A percentile compares a stretch with the other conserved stretches of the same genome.
phyloP scores from a whole-genome alignment of 1,140 invertebrate genomes.

The Drosophila azteca region DNA sequence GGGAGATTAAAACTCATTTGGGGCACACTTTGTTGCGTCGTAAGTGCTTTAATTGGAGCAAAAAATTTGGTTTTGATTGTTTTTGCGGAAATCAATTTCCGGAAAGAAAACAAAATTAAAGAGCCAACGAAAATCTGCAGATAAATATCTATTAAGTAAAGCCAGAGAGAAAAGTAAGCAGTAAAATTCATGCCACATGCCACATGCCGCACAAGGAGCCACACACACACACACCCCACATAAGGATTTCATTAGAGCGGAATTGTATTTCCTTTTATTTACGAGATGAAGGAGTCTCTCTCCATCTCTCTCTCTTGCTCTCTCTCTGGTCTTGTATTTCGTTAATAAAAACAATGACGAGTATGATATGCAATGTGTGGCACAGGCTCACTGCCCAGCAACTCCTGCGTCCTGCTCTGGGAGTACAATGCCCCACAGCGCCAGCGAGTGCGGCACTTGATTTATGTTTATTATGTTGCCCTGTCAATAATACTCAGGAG shows the following conservation, averaged over 20 bases:
- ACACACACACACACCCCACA: conserved; percentile 36
- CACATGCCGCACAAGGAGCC: conserved; percentile 16
- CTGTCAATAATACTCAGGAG: conserved; percentile 59
- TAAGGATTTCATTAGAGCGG: conserved; percentile 45
- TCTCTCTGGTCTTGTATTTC: conserved; percentile 15
- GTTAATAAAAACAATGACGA: conserved; percentile 62
- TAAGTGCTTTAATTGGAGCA: conserved; percentile 24
- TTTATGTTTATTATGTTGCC: conserved; percentile 78
- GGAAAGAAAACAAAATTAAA: conserved; percentile 22
- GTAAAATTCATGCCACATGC: conserved; percentile 38
- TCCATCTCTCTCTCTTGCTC: neutral
- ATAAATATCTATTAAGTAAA: conserved; percentile 54
- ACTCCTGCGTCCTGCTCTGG: too few relatives aligned
- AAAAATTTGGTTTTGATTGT: conserved; percentile 23
- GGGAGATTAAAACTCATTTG: conserved; percentile 36
- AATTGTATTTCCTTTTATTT: conserved; percentile 55
- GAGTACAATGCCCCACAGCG: conserved; percentile 49
- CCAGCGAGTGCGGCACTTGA: conserved; percentile 51
- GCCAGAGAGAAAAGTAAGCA: conserved; percentile 6
- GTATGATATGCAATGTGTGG: conserved; percentile 63
- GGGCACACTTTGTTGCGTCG: conserved; percentile 24
- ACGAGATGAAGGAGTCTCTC: conserved; percentile 11
- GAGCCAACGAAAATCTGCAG: conserved; percentile 31
- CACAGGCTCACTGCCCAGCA: conserved; percentile 10
- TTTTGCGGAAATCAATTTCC: conserved; percentile 33